Base-by-base conservation (phyloP, 2,113 vertebrate genomes). In the Psilopsiagon aymara region DNA sequence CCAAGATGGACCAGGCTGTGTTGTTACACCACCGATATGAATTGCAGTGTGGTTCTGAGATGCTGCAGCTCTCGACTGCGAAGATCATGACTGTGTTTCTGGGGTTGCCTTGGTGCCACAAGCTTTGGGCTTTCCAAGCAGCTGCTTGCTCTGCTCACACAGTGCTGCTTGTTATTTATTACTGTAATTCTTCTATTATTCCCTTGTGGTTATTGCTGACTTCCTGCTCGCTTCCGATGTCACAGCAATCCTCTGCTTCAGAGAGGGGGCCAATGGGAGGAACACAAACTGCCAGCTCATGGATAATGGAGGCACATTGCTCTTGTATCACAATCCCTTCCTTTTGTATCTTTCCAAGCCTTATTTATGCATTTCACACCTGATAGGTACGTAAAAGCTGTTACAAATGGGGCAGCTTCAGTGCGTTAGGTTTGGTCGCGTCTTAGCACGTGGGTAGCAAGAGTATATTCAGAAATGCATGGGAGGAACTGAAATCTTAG, bases 401-500 rank as follows among this genome's bases (percentile, higher is more conserved):
- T 41, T 51, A 47, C 15, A 18, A 75, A 33, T 1, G 9, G 8
- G 35, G 35, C 39, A 27, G 62, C 75, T 88, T 79, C 31, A 37
- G 63, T 29, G 75, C 21, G 0, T 39, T 59, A 17, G 23, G 43
- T 79, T 37, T 52, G 64, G 16, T 67, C n/a, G 4, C 2, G 3
- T 80, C 60, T 13, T 37, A 8, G 47, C 27, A 16, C 17, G 0
- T 29, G 49, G 35, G 66, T 43, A 41, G 51, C 51, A 53, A 71
- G 47, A 39, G 12, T 41, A 47, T 73, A 16, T 66, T 85, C 81
- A 87, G 69, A 92, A 91, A 39, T 39, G 44, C 29, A 27, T 39
- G 86, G 67, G 86, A 94, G 83, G 83, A 95, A 96, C 81, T 43
- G 86, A 95, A 86, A 96, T 87, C 70, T 73, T 53, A 23, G 83